phyloP scores from a whole-genome alignment of 1,140 invertebrate species.

The Contarinia nasturtii region DNA sequence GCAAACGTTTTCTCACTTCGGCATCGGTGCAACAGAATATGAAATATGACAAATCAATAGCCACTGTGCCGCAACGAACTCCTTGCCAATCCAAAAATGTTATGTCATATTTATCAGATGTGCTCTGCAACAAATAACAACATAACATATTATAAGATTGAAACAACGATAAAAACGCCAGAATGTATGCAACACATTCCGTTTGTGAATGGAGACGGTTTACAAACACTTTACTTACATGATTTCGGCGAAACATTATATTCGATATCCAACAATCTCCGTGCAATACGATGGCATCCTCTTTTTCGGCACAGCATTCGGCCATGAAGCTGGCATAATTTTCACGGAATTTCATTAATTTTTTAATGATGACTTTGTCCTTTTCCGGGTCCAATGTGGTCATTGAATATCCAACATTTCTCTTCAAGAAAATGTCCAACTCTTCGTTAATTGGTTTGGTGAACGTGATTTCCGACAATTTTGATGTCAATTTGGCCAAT shows the following conservation, averaged over 20 bases:
- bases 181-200: no score
- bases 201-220: no score
- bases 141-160: no score
- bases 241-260: not conserved
- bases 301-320: not conserved
- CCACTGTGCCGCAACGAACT: slow-evolving; percentile 1
- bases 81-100: slow-evolving; percentile 4
- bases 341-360: not conserved
- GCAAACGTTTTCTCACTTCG: not conserved
- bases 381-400: not conserved
- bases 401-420: not conserved
- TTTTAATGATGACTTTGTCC: not conserved
- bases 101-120: not conserved
- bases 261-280: slow-evolving; percentile 4
- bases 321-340: not conserved
- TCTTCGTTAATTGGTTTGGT: no score
- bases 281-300: slow-evolving; percentile 1
- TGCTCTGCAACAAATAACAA: not conserved
- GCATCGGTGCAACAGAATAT: slow-evolving; percentile 1
- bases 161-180: not conserved
- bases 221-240: not conserved
- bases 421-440: not conserved
- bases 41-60: slow-evolving; percentile 2
- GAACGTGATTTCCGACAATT: not conserved
- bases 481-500: not conserved